These are phyloP conservation scores for Parazoanthus atlanticus DNA, from an alignment of 92 coral and sea anemone genomes.

Conservation along the genomic window DNA sequence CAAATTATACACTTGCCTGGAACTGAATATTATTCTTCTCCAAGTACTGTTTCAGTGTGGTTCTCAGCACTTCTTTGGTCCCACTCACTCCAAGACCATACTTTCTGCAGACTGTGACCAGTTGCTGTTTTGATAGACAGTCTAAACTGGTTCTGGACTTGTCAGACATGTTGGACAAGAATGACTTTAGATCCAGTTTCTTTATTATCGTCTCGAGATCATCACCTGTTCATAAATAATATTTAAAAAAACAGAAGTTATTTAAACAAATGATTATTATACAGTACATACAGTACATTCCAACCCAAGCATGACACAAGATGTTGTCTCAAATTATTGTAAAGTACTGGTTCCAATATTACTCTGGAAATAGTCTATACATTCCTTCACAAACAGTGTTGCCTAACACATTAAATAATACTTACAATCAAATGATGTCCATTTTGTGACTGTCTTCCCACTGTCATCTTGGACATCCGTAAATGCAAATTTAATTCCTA, in stretches of 20 bases:
- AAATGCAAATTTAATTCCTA: conserved; percentile 44
- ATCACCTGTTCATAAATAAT: conserved; percentile 30
- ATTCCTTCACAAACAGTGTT: too few species aligned
- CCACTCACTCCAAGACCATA: conserved; percentile 28
- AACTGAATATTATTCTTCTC: conserved; percentile 31
- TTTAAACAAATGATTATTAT: too few species aligned
- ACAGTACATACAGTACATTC: too few species aligned
- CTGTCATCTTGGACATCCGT: conserved; percentile 36
- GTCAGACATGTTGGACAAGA: conserved; percentile 40
- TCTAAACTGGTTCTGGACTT: conserved; percentile 23
- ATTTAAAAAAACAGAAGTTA: neutral
- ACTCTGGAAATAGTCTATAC: too few species aligned
- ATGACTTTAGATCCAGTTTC: conserved; percentile 12
- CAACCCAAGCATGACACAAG: too few species aligned
- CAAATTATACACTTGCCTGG: neutral
- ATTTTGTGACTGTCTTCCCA: conserved; percentile 48
- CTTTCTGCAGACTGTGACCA: conserved; percentile 33
- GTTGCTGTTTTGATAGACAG: conserved; percentile 34
- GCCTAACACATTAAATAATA: neutral
- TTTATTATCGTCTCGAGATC: conserved; percentile 25
- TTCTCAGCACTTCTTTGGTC: conserved; percentile 34
- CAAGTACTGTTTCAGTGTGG: conserved; percentile 10
- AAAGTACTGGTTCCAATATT: too few species aligned
- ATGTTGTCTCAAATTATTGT: too few species aligned
- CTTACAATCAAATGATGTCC: conserved; percentile 49